Percentiles rank a stretch among this genome's conserved stretches.
Evolutionary conservation across 2,113 vertebrate genomes (phyloP).

Genomic region (Erythrolamprus reginae): DNA sequence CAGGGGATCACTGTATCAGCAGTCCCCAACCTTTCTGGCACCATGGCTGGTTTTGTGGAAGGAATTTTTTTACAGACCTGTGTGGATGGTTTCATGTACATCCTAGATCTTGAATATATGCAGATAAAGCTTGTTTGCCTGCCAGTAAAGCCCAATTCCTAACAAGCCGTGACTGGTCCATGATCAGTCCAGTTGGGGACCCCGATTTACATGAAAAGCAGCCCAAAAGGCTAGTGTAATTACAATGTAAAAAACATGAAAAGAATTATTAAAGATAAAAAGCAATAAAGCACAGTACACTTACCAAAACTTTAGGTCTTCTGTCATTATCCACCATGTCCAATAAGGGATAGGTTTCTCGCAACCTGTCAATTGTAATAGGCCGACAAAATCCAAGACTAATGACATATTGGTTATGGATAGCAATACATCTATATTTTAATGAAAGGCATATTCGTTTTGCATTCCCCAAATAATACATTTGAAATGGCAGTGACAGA

Average conservation of each 20-base stretch:
- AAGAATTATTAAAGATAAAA: not conserved
- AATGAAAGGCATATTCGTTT: not conserved
- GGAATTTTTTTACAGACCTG: too few species aligned
- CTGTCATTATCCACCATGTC: slow-evolving; percentile 83
- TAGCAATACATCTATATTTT: not conserved
- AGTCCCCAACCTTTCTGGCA: too few species aligned
- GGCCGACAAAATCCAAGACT: slow-evolving; percentile 83
- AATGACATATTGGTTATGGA: slow-evolving; percentile 45
- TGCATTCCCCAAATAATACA: not conserved
- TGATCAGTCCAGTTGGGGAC: not conserved
- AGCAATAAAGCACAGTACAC: slow-evolving; percentile 11
- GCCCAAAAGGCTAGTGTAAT: not conserved
- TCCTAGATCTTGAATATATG: not conserved
- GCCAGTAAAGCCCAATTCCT: not conserved
- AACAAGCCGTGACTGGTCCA: not conserved
- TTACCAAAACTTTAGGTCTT: slow-evolving; percentile 69
- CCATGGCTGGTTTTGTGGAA: too few species aligned
- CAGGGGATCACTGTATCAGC: too few species aligned
- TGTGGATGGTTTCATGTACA: too few species aligned
- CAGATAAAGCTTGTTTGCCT: not conserved
- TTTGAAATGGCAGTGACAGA: not conserved
- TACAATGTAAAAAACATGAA: not conserved
- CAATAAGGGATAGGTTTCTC: slow-evolving; percentile 79
- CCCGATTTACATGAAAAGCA: not conserved
- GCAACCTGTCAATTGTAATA: slow-evolving; percentile 76